Percentiles rank a stretch among this genome's conserved stretches.
These are phyloP conservation scores for Halocynthia roretzi DNA, from an alignment of 23 tunicate genomes.

Conservation along the genomic window DNA sequence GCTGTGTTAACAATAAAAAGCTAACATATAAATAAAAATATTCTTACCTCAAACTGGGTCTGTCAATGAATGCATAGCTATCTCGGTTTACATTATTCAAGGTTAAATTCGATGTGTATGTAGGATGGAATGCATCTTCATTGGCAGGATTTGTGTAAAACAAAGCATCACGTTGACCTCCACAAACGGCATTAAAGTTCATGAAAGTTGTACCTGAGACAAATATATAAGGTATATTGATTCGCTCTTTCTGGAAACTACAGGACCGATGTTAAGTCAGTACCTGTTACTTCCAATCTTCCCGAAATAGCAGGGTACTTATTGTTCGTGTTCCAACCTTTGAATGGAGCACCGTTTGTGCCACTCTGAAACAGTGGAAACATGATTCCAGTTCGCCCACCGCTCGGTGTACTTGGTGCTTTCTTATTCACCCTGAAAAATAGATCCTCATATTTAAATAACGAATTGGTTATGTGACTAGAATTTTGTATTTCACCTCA, in stretches of 20 bases:
- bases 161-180: constrained; percentile 25
- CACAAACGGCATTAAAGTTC: constrained; percentile 18
- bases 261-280: background rate
- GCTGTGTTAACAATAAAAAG: background rate
- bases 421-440: constrained; percentile 29
- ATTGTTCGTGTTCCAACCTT: constrained; percentile 25
- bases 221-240: background rate
- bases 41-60: constrained; percentile 61
- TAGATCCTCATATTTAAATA: too few relatives aligned
- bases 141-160: constrained; percentile 69
- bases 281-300: constrained; percentile 33
- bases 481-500: too few relatives aligned
- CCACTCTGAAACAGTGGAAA: constrained; percentile 68
- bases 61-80: constrained; percentile 24
- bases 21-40: background rate
- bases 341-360: constrained; percentile 55
- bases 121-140: constrained; percentile 73
- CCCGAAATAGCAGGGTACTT: constrained; percentile 67
- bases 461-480: too few relatives aligned
- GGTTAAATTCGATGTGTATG: constrained; percentile 9
- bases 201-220: constrained; percentile 34
- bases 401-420: constrained; percentile 35
- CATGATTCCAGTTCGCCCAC: constrained; percentile 53
- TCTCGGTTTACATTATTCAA: constrained; percentile 36
- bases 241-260: background rate